These are phyloP conservation scores for Zootoca vivipara DNA, from an alignment of 2,113 vertebrate genomes.

Conservation along the genomic window DNA sequence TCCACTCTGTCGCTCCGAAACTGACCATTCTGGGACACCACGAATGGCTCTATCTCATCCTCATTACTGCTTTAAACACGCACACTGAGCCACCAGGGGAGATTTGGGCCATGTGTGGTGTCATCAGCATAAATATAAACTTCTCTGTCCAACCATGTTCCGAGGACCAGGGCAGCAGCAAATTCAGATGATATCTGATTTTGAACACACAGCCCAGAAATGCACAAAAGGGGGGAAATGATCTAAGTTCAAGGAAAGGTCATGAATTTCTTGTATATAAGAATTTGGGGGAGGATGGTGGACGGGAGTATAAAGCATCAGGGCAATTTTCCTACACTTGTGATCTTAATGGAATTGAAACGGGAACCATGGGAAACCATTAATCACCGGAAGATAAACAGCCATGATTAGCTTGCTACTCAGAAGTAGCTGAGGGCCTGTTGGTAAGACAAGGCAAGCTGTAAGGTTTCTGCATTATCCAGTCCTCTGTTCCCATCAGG, in stretches of 20 bases:
- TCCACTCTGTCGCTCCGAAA: neutral
- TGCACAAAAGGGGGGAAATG: neutral
- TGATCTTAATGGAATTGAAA: conserved; percentile 70
- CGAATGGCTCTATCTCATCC: neutral
- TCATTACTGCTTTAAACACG: neutral
- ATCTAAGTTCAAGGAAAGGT: conserved; percentile 2
- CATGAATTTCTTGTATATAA: neutral
- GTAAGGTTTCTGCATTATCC: neutral
- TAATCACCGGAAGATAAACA: conserved; percentile 72
- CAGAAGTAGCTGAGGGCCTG: neutral
- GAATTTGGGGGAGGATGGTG: neutral
- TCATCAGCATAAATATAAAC: neutral
- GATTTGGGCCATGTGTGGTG: neutral
- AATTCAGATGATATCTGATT: neutral
- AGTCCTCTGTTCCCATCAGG: neutral
- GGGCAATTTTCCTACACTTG: conserved; percentile 49
- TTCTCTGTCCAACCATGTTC: neutral
- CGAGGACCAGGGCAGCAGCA: neutral
- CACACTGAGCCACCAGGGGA: neutral
- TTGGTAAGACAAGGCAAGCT: neutral
- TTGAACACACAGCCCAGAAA: neutral
- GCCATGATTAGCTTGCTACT: conserved; percentile 54
- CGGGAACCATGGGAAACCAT: conserved; percentile 61
- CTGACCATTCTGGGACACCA: neutral
- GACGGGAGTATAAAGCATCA: conserved; percentile 38